Percentiles rank a stretch among this genome's conserved stretches.
Evolutionary conservation across 2,113 vertebrate genomes (phyloP).

Genomic region (Henicopernis longicauda): DNA sequence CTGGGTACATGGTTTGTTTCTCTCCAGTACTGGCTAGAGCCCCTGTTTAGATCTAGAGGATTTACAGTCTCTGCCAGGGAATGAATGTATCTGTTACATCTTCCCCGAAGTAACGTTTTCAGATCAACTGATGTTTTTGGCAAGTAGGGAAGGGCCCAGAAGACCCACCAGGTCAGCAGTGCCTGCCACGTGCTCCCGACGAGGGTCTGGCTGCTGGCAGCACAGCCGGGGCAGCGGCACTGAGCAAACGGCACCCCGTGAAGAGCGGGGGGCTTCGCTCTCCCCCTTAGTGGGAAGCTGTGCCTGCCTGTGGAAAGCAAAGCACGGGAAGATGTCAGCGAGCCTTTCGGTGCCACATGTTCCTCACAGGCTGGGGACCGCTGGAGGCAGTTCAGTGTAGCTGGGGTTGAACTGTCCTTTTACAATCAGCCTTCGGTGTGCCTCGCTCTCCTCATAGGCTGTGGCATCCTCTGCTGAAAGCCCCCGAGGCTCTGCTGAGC

Average conservation of each 20-base stretch:
- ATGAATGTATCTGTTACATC: background rate
- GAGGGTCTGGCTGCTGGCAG: background rate
- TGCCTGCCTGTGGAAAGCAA: background rate
- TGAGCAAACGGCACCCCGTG: fast-evolving
- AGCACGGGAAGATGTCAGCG: background rate
- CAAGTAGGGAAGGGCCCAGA: background rate
- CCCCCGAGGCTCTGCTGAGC: constrained; percentile 42
- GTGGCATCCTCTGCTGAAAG: constrained; percentile 55
- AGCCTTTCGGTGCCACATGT: background rate
- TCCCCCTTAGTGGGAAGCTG: fast-evolving
- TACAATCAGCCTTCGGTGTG: background rate
- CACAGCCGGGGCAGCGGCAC: background rate
- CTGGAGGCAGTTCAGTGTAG: background rate
- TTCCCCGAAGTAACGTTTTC: background rate
- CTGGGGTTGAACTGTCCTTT: constrained; percentile 19
- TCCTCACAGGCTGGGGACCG: background rate
- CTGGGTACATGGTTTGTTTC: background rate
- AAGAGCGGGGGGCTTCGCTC: fast-evolving
- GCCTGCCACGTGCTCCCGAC: fast-evolving
- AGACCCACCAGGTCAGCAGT: background rate
- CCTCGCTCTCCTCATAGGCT: background rate
- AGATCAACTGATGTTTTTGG: background rate
- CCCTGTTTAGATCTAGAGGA: background rate
- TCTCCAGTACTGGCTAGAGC: background rate
- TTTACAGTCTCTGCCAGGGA: background rate